Conservation (phyloP, 2,888 invertebrate species). For the Nephrotoma flavescens region DNA sequence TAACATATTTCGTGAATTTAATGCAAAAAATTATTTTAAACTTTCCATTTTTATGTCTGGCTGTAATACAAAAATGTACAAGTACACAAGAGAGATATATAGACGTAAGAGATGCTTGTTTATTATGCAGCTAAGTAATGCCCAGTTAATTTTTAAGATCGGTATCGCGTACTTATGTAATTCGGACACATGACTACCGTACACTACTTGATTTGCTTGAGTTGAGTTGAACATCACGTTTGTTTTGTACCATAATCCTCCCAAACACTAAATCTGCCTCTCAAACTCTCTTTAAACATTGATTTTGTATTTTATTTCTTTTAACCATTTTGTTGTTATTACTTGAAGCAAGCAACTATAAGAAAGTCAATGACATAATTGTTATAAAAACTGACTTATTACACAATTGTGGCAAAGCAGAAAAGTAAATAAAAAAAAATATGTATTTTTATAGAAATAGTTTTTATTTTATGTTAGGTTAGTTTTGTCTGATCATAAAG, state of each 20-base stretch:
- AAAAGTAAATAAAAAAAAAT: not conserved
- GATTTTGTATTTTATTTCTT: not conserved
- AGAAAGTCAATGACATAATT: not conserved
- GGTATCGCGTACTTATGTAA: not conserved
- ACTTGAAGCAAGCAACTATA: not conserved
- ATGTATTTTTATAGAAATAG: not conserved
- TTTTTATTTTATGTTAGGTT: not conserved
- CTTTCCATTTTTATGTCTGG: not conserved
- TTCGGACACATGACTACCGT: not conserved
- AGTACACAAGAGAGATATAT: not conserved
- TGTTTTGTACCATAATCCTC: not conserved
- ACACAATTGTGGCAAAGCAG: not conserved
- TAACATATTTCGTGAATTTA: not conserved
- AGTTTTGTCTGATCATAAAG: not conserved
- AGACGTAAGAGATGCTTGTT: not conserved
- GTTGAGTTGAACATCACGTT: not conserved
- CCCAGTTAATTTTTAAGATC: not conserved
- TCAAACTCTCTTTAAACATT: not conserved
- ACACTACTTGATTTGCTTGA: not conserved
- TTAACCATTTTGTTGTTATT: not conserved
- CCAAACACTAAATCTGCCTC: not conserved
- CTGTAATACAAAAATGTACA: not conserved
- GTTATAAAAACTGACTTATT: not conserved
- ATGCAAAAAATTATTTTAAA: not conserved
- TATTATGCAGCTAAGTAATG: not conserved